Base-by-base conservation (phyloP, 2,113 vertebrate species). In the Ranitomeya imitator region DNA sequence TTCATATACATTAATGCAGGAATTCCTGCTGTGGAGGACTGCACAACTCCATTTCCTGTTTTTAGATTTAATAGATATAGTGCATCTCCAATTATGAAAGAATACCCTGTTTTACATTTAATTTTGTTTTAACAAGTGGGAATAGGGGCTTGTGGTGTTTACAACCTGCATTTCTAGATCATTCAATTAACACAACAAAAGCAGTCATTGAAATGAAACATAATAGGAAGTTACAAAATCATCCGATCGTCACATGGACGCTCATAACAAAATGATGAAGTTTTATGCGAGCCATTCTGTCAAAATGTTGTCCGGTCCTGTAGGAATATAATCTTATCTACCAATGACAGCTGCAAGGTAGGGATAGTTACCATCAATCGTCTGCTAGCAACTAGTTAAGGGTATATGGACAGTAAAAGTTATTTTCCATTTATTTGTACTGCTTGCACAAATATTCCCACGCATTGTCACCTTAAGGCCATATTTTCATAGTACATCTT, bases 221-320 rank as follows among this genome's bases (percentile, higher is more conserved):
- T 74, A 88, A 88, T 88, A 88, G 87, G 54, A 77, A 88, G 80
- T 60, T 83, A 83, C 71, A 23, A 54, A 76, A 74, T 82, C 86
- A 88, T 83, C 65, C 82, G 86, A 83, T 82, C 26, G 37, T 87
- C 86, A 87, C 79, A 23, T 82, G 86, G 23, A 52, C 19, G 26
- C 54, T 21, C 18, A 52, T 45, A 69, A n/a, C 79, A 71, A 26
- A 57, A 71, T 67, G 54, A 12, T 61, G 23, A 18, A 86, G 26
- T 77, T 37, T 51, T 80, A 73, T 23, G 51, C 79, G 23, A 23
- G 51, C 19, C 45, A 51, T 10, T n/a, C 37, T 21, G 21, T 37
- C 26, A 73, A 59, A 74, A 74, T 61, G 65, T n/a, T 54, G 61
- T 26, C 71, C 82, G 65, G 19, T 88, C 63, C 18, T 18, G 54